Evolutionary conservation across 2,888 invertebrate species (phyloP), one percentile per base, ranked within the genome.

Genomic region (Drosophila vallismaia): DNA sequence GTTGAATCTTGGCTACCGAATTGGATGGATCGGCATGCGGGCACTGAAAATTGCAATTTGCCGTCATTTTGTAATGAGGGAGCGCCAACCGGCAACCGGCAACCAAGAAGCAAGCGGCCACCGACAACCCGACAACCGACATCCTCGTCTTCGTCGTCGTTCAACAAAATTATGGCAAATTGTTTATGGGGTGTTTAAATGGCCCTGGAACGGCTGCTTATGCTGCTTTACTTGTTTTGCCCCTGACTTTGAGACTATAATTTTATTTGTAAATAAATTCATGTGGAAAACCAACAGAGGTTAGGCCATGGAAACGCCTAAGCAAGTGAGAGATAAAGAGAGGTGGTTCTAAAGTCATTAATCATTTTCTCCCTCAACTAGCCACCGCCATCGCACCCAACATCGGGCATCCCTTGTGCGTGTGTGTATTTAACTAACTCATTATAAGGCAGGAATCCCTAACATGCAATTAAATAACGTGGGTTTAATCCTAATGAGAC

Each of bases 401-500:
- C 40, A 55, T 63, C 77, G 36, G 19, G 24, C 19, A 42, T 38
- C 49, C 26, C 44, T 14, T 12, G 54, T 66, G 66, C 28, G 80
- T 71, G 84, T 86, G 83, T 87, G 87, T 84, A 77, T 87, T 87
- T 87, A 79, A 84, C 87, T 87, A 84, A 87, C 84, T 84, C 84
- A 84, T 84, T 84, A 84, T 86, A 87, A 83, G 83, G 86, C 79
- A 81, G 84, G 87, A 87, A 84, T 84, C 88, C 83, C 84, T 85
- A 87, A 85, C 84, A 84, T 84, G 84, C 86, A 84, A 84, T 84
- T 84, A 84, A 84, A 84, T 87, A 84, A 86, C 87, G 87, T 87
- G 87, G 87, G 87, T 87, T 79, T 84, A 87, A 84, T 84, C 87
- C 84, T 84, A 87, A 84, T 84, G 84, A 84, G 84, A 83, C 86